Evolutionary conservation across 2,113 vertebrate species (phyloP).

Genomic region (Genyomyrus donnyi): DNA sequence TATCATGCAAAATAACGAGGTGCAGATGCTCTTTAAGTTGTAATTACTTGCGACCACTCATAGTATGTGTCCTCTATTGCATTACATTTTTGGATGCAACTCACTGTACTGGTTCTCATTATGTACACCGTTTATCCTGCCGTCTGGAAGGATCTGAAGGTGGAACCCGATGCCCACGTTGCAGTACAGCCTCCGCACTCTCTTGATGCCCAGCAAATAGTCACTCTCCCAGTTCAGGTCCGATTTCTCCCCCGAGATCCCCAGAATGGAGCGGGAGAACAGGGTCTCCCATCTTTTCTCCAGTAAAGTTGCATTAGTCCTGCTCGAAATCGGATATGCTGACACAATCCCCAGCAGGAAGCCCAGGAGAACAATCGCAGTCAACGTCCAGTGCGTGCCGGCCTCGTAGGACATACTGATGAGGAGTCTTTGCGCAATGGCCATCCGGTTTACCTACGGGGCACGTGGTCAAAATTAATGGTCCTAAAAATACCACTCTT

Average conservation of each 20-base stretch:
- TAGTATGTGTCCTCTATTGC: constrained; percentile 49
- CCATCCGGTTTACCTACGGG: constrained; percentile 83
- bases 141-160: constrained; percentile 88
- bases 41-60: constrained; percentile 41
- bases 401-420: constrained; percentile 81
- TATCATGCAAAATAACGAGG: constrained; percentile 49
- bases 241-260: constrained; percentile 71
- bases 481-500: constrained; percentile 91
- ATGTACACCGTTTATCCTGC: constrained; percentile 85
- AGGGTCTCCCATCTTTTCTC: constrained; percentile 78
- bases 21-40: constrained; percentile 42
- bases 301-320: constrained; percentile 76
- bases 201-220: constrained; percentile 93
- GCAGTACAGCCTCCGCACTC: constrained; percentile 92
- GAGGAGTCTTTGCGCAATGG: constrained; percentile 77
- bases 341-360: constrained; percentile 71
- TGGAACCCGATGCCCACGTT: constrained; percentile 98
- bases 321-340: constrained; percentile 64
- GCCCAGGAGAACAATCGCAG: constrained; percentile 69
- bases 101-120: constrained; percentile 95
- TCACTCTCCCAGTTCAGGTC: constrained; percentile 87
- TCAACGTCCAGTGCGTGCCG: constrained; percentile 69
- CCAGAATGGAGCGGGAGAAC: constrained; percentile 79
- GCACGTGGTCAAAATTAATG: constrained; percentile 92
- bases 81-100: constrained; percentile 66